Evolutionary conservation across 1,140 invertebrate species (phyloP), one percentile per base, ranked within the genome.

Genomic region (Acyrthosiphon pisum): DNA sequence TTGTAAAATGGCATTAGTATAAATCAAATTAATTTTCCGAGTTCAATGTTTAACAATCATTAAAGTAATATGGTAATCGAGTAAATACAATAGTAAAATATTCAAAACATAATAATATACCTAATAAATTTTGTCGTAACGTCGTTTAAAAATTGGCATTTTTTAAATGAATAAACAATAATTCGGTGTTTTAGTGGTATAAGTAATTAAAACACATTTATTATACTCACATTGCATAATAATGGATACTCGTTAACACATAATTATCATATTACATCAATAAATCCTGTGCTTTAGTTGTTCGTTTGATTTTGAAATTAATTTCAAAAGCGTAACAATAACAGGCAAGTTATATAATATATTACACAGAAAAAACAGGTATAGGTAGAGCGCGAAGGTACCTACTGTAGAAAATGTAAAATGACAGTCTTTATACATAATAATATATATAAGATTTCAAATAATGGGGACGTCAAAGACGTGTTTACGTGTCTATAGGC

Each of bases 101-200:
- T 89, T 89, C 20, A 68, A 90, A 44, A 90, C 37, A 44, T 90
- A 68, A 76, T 76, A 60, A 8, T 56, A n/a, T n/a, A n/a, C n/a
- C n/a, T n/a, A n/a, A n/a, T 76, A 76, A 76, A 76, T 76, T 14
- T n/a, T n/a, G 14, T n/a, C 1, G 60, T 35, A n/a, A n/a, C 4
- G 11, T n/a, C 41, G 22, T 68, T 44, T 68, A 60, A 37, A 26
- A 68, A 68, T 44, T 90, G 9, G 9, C 14, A 44, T 68, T 90
- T 90, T 90, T 30, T 44, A 35, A 60, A 68, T 41, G 37, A 44
- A 90, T 68, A 44, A 68, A 68, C 18, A 90, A 60, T 90, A 90
- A 90, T 90, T 90, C 89, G 89, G 89, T 90, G 89, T 68, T 68
- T 90, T 90, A 90, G 23, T 60, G 37, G 89, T 60, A 68, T n/a